Evolutionary conservation across 2,797 vertebrate species (phyloP).

Genomic region (Protonibea diacanthus): DNA sequence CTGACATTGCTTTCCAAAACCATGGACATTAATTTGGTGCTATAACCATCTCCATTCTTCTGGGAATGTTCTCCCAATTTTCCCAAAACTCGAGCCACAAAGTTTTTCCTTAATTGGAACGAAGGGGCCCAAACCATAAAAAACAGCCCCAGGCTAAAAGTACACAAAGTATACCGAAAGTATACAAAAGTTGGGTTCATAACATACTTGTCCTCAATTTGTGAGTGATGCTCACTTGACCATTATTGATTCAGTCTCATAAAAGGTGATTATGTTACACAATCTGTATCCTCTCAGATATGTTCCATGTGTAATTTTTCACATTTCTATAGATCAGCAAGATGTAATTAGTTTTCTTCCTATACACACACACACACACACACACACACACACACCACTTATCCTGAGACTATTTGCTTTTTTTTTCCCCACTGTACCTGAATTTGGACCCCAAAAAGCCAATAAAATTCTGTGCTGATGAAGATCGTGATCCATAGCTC

Average conservation of each 20-base stretch:
- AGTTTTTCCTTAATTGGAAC: not conserved
- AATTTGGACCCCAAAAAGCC: not conserved
- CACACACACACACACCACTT: not conserved
- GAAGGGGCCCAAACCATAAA: not conserved
- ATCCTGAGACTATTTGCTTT: not conserved
- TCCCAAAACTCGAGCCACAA: not conserved
- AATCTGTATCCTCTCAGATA: not conserved
- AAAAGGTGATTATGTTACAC: no score
- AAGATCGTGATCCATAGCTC: not conserved
- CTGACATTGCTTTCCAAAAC: not conserved
- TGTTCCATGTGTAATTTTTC: not conserved
- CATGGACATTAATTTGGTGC: not conserved
- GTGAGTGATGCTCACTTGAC: not conserved
- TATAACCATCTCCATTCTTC: not conserved
- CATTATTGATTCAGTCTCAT: not conserved
- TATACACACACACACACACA: no score
- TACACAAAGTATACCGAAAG: not conserved
- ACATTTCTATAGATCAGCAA: not conserved
- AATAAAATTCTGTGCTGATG: not conserved
- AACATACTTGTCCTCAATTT: not conserved
- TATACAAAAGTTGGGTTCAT: not conserved
- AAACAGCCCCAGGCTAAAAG: not conserved
- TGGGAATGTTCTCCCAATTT: not conserved
- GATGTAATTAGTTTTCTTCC: not conserved
- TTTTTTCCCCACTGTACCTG: not conserved